phyloP scores from a whole-genome alignment of 2,888 invertebrate species.

The Acrobasis repandana region DNA sequence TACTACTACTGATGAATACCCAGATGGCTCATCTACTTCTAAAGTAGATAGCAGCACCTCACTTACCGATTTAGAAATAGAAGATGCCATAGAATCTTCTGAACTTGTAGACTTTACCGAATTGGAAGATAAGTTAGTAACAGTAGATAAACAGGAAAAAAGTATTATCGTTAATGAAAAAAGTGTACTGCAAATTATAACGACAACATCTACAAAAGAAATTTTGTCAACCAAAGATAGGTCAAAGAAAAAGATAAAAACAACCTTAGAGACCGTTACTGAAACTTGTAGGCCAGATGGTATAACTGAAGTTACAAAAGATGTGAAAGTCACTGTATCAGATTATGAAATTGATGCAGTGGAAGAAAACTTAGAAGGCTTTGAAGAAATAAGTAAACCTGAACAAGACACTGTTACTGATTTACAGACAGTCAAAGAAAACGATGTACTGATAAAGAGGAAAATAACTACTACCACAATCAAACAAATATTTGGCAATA shows the following conservation, averaged over 20 bases:
- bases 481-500: constrained; percentile 53
- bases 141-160: constrained; percentile 60
- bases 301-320: constrained; percentile 68
- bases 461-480: constrained; percentile 58
- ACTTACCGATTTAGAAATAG: constrained; percentile 59
- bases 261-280: constrained; percentile 65
- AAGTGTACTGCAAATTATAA: constrained; percentile 62
- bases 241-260: constrained; percentile 65
- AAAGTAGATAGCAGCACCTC: constrained; percentile 68
- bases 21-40: constrained; percentile 70
- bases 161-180: constrained; percentile 55
- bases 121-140: constrained; percentile 57
- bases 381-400: constrained; percentile 49
- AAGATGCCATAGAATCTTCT: constrained; percentile 43
- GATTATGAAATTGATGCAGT: constrained; percentile 50
- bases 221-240: constrained; percentile 55
- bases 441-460: constrained; percentile 55
- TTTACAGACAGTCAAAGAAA: constrained; percentile 52
- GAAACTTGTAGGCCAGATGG: constrained; percentile 65
- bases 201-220: constrained; percentile 66
- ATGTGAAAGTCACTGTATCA: constrained; percentile 65
- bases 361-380: constrained; percentile 46
- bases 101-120: constrained; percentile 59
- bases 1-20: constrained; percentile 71
- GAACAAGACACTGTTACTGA: constrained; percentile 49